A percentile compares a stretch with the other conserved stretches of the same genome.
Conservation (phyloP, 2,113 vertebrate species). For the Taxidea taxus region DNA sequence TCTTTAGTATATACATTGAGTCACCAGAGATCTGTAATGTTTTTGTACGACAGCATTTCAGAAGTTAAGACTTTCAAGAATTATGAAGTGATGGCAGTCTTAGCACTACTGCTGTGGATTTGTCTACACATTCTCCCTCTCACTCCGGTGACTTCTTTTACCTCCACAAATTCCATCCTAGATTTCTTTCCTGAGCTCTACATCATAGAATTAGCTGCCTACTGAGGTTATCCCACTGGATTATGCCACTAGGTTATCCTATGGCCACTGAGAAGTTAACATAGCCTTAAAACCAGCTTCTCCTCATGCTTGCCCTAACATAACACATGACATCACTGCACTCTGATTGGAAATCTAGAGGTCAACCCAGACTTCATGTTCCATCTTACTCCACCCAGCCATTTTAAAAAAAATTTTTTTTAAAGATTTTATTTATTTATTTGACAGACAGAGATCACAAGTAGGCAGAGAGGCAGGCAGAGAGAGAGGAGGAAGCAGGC, state of each 20-base stretch:
- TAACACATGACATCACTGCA: not conserved
- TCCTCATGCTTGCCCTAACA: not conserved
- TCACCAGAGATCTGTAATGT: not conserved
- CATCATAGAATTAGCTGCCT: not conserved
- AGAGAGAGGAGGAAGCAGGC: too few species aligned
- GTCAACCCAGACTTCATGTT: not conserved
- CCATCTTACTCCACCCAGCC: not conserved
- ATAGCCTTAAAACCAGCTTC: not conserved
- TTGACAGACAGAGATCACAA: too few species aligned
- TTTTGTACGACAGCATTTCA: not conserved
- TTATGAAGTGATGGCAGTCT: not conserved
- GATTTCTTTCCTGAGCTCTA: not conserved
- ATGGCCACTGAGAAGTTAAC: not conserved
- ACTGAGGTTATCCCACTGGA: not conserved
- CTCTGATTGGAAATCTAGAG: not conserved
- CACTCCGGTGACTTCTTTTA: not conserved
- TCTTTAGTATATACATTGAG: not conserved
- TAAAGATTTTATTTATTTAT: too few species aligned
- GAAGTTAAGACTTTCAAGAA: not conserved
- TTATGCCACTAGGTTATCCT: not conserved
- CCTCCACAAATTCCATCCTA: not conserved
- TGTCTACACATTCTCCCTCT: not conserved
- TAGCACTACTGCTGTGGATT: not conserved
- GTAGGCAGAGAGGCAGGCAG: too few species aligned
- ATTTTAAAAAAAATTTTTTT: too few species aligned